These are phyloP conservation scores for Hexactinellida sp. DNA, from an alignment of 37 sponge, comb jelly and placozoan species.

Conservation along the genomic window DNA sequence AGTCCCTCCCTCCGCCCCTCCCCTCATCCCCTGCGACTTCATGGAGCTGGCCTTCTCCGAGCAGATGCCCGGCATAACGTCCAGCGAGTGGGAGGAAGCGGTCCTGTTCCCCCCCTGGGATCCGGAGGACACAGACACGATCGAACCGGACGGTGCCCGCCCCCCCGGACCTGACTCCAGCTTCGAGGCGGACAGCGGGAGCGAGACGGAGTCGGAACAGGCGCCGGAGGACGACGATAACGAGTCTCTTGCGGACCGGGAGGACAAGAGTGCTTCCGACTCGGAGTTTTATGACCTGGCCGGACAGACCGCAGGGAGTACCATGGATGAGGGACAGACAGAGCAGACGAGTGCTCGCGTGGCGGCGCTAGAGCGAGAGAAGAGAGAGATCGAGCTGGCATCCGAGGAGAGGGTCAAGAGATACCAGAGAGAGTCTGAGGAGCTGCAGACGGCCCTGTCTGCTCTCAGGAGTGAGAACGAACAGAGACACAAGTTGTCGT, in stretches of 20 bases:
- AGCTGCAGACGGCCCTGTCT: neutral
- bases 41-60: neutral
- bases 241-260: neutral
- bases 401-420: neutral
- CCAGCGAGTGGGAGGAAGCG: neutral
- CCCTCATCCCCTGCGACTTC: neutral
- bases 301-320: neutral
- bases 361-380: neutral
- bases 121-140: neutral
- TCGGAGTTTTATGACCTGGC: neutral
- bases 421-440: constrained; percentile 4
- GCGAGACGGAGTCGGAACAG: neutral
- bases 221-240: neutral
- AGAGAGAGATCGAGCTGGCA: neutral
- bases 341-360: neutral
- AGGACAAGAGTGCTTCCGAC: neutral
- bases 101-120: neutral
- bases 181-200: neutral
- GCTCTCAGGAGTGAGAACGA: neutral
- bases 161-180: neutral
- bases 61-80: neutral
- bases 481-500: neutral
- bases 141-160: neutral
- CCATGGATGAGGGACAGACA: neutral
- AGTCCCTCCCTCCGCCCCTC: neutral